Base-by-base conservation (phyloP, 2,113 vertebrate genomes). In the Nicator chloris region DNA sequence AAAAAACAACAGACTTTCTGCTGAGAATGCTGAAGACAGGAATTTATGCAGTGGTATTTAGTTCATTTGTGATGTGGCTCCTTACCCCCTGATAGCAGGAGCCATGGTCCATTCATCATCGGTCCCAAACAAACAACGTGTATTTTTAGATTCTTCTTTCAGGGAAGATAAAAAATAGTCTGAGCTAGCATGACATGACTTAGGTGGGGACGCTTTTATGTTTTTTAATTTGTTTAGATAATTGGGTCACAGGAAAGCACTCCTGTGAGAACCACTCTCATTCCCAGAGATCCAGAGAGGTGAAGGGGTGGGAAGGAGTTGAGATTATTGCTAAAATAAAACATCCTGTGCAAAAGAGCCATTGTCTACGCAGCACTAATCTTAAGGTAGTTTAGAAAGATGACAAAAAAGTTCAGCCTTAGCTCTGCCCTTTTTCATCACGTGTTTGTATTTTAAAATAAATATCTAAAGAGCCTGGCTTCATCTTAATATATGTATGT, bases 211-310 rank as follows among this genome's bases (percentile, higher is more conserved):
- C 92, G 56, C 69, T 84, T 87, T 70, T 66, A 82, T 71, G 50
- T 14, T 84, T 91, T 93, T 93, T 92, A 87, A 94, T 93, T 91
- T 95, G 92, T 96, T 97, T 96, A 96, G 95, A 96, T 95, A 95
- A 93, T 92, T 96, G 93, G 92, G 95, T 96, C 94, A 97, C 94
- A 96, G 96, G 95, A 97, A 96, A 97, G 71, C 61, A 69, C 86
- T 96, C 93, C 84, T 96, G 86, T 96, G 96, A 97, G 96, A 97
- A 93, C 84, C 61, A 50, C 37, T 95, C 91, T 95, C 64, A 95
- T 96, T 97, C 95, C 94, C 95, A 96, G 92, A 96, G 81, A 91
- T 88, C 83, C 88, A 83, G 88, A 81, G 90, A 90, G 78, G 93
- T 90, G 60, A 95, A 91, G 42, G 85, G 93, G 88, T 88, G 93